Evolutionary conservation across 2,797 vertebrate genomes (phyloP).

Genomic region (Sebastes melanostomus): DNA sequence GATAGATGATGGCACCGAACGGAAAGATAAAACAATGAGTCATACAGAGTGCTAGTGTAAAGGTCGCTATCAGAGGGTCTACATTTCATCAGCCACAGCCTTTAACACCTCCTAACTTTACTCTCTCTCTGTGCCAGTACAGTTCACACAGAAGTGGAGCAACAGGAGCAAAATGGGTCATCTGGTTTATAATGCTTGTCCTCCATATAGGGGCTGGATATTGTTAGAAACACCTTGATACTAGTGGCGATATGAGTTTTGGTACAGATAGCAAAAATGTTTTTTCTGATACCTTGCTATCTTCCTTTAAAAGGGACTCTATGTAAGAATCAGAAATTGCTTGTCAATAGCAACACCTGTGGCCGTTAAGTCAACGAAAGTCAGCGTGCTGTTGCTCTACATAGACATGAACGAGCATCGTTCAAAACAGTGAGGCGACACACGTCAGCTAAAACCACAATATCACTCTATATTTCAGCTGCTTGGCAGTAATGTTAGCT

Average conservation of each 20-base stretch:
- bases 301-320: background rate
- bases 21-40: conserved; percentile 33
- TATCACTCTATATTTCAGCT: too few relatives aligned
- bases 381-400: too few relatives aligned
- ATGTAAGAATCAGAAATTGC: too few relatives aligned
- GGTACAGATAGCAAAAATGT: background rate
- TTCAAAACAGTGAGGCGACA: too few relatives aligned
- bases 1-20: background rate
- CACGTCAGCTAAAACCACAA: too few relatives aligned
- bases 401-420: too few relatives aligned
- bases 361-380: too few relatives aligned
- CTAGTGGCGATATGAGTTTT: background rate
- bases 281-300: background rate
- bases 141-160: background rate
- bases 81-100: conserved; percentile 2
- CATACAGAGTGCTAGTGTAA: conserved; percentile 8
- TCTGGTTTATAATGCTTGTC: background rate
- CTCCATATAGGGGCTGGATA: background rate
- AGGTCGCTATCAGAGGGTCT: conserved; percentile 15
- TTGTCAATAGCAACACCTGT: too few relatives aligned
- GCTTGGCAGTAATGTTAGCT: too few relatives aligned
- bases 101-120: background rate
- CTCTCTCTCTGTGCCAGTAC: background rate
- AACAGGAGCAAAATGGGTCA: background rate
- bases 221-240: background rate